Evolutionary conservation across 2,888 invertebrate species (phyloP), one percentile per base, ranked within the genome.

Genomic region (Phyllotreta cruciferae): DNA sequence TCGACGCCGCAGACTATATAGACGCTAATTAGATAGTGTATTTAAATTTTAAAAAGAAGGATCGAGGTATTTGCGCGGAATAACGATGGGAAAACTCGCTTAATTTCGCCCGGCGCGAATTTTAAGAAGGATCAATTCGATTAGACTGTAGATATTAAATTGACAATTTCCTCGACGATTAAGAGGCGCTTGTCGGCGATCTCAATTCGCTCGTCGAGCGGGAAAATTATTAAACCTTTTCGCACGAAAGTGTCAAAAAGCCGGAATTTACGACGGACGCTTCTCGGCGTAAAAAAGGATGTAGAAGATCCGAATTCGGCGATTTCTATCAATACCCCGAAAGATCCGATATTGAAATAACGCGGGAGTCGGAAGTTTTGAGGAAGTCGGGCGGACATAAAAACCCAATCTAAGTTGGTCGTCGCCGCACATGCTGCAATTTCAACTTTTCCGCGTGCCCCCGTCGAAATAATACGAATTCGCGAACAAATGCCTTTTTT

Each of bases 331-430:
- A 75, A 77, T 77, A 76, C 75, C 72, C 71, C 71, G 68, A 38
- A 69, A 70, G 72, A 75, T 75, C 71, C 72, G 74, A 77, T 77
- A 77, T 77, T 76, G 76, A 76, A 77, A 76, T 76, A 75, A 77
- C 75, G 74, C 73, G 75, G 73, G 57, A 61, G 61, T 64, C 57
- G 42, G 56, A 42, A 50, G 55, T 55, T 56, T 57, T 57, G 37
- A 37, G 24, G 24, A 24, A 24, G 24, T 24, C 24, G 24, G 70
- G 70, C 62, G 73, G 74, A 74, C 74, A 74, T 73, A 76, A 73
- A 76, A 77, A 76, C 73, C 73, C 75, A 76, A 77, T 77, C 75
- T 75, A 77, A 77, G 71, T 77, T 75, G 70, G 68, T 63, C 63
- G 74, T 70, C 73, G 70, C 76, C 77, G 24, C 24, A 77, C 75